Percentiles rank a stretch among this genome's conserved stretches.
Conservation (phyloP, 2,113 vertebrate species). For the Melanotaenia duboulayi region DNA sequence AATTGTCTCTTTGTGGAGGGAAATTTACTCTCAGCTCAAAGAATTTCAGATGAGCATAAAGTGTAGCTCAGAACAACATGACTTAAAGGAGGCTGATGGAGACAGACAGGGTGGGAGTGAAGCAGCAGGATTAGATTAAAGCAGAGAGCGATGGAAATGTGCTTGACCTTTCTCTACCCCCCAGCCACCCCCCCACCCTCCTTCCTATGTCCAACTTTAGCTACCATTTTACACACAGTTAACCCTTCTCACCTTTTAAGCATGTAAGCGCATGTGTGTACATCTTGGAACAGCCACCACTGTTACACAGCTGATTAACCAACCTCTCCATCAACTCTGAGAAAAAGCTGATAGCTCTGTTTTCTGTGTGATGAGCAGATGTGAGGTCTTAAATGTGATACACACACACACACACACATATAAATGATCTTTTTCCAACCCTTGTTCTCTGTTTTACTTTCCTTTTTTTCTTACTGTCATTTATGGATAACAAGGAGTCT, state of each 20-base stretch:
- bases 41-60: background rate
- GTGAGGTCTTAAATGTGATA: constrained; percentile 21
- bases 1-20: background rate
- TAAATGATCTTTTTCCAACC: constrained; percentile 19
- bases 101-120: constrained; percentile 44
- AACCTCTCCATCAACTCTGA: constrained; percentile 30
- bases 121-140: constrained; percentile 61
- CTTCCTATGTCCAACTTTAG: constrained; percentile 35
- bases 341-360: constrained; percentile 49
- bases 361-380: constrained; percentile 26
- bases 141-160: constrained; percentile 50
- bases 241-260: constrained; percentile 35
- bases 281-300: background rate
- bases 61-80: background rate
- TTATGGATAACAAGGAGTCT: constrained; percentile 28
- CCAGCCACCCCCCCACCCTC: background rate
- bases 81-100: constrained; percentile 18
- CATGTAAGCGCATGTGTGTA: background rate
- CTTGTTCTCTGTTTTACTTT: background rate
- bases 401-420: constrained; percentile 10
- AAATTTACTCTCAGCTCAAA: constrained; percentile 1
- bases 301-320: constrained; percentile 32
- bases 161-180: constrained; percentile 57
- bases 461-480: background rate
- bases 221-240: constrained; percentile 42